Evolutionary conservation across 2,113 vertebrate genomes (phyloP), one percentile per base, ranked within the genome.

Genomic region (Chionis minor): DNA sequence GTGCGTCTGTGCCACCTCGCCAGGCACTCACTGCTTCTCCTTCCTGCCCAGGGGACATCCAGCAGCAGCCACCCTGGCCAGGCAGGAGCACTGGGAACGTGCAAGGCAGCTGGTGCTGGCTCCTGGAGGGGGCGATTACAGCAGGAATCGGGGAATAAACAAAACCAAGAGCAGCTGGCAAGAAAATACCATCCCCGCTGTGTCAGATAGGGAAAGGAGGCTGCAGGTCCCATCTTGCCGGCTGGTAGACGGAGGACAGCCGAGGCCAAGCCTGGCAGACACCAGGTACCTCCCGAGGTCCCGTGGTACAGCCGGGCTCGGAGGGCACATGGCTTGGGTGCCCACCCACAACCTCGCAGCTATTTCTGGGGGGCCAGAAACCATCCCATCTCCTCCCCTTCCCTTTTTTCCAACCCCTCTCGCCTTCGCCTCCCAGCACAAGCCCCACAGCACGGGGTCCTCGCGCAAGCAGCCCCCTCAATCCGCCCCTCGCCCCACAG

Each of bases 361-460:
- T 96, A 55, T 63, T 75, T 56, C 4, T 0, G 52, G 20, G 59
- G 35, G 30, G 13, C 0, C 65, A 87, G 62, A 75, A 89, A 52
- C 52, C 47, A 35, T 40, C 35, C 56, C 44, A 51, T 61, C 73
- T 67, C 44, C 18, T 18, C 26, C 42, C 33, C 32, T 38, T 42
- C 75, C 59, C 84, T 79, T 93, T 67, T 59, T 38, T 38, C 38
- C 38, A 38, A 63, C 38, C 8, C 56, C 77, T 66, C 52, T 52
- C 47, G 67, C 44, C 63, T 86, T 70, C 24, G 4, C 69, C 38
- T 81, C 38, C 77, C 72, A 40, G 82, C 54, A 73, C 18, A 69
- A 93, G 72, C 73, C 73, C 77, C 77, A 30, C 78, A 92, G 92
- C 85, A 88, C 1, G 23, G 90, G 85, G 82, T 96, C 74, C 72